A percentile compares a stretch with the other conserved stretches of the same genome.
These are phyloP conservation scores for Drosophila bocki DNA, from an alignment of 1,140 invertebrate genomes.

Conservation along the genomic window DNA sequence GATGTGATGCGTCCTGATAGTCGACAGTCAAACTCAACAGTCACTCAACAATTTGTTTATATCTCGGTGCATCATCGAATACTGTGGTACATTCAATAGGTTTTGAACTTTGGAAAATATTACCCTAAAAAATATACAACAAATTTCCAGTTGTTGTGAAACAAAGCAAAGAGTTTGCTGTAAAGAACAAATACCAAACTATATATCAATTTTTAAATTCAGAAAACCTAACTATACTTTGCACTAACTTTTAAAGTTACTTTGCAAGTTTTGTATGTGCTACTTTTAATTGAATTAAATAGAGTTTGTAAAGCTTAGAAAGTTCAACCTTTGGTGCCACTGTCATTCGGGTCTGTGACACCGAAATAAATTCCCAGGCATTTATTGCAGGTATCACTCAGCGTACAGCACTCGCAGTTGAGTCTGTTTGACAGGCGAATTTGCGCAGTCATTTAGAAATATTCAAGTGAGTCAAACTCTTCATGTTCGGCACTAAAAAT, in stretches of 20 bases:
- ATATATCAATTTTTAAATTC: neutral
- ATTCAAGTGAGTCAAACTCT: slow-evolving; percentile 70
- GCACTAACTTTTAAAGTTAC: neutral
- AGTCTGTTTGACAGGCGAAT: slow-evolving; percentile 67
- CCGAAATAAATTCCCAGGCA: slow-evolving; percentile 68
- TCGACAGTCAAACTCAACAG: slow-evolving; percentile 42
- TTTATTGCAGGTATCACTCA: slow-evolving; percentile 63
- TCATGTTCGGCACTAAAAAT: slow-evolving; percentile 53
- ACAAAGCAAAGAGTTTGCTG: neutral
- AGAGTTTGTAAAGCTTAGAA: neutral
- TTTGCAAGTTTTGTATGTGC: neutral
- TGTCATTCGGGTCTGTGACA: slow-evolving; percentile 43
- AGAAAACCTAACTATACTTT: neutral
- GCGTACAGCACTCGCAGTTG: slow-evolving; percentile 25
- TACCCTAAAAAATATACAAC: no score
- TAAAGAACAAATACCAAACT: neutral
- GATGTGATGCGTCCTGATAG: slow-evolving; percentile 49
- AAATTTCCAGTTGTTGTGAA: no score
- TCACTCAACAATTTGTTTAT: slow-evolving; percentile 53
- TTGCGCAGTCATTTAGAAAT: slow-evolving; percentile 78
- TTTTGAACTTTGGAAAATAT: neutral
- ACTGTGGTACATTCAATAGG: slow-evolving; percentile 9
- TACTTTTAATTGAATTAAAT: slow-evolving; percentile 1
- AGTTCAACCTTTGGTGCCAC: slow-evolving; percentile 5
- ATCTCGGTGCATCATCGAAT: slow-evolving; percentile 11